A percentile compares a stretch with the other conserved stretches of the same genome.
These are phyloP conservation scores for Drosophila truncata DNA, from an alignment of 1,140 invertebrate genomes.

Conservation along the genomic window DNA sequence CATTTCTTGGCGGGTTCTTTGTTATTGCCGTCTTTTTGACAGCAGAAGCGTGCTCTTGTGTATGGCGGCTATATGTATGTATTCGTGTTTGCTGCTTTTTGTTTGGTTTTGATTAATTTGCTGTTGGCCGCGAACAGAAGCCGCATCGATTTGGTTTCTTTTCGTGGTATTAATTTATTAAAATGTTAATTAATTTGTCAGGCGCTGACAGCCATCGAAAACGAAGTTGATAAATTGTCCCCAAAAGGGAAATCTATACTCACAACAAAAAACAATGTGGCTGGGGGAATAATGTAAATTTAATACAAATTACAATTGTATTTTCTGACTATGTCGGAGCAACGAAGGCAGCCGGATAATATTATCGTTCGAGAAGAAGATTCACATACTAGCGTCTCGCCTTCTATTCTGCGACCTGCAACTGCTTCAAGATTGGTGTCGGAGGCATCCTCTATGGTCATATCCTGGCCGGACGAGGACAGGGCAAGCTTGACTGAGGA, in stretches of 20 bases:
- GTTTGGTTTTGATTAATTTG: constrained; percentile 71
- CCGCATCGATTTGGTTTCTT: constrained; percentile 61
- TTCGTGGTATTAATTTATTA: constrained; percentile 67
- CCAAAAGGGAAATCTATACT: background rate
- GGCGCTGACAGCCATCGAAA: constrained; percentile 43
- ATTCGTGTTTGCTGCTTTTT: constrained; percentile 22
- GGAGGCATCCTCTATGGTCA: constrained; percentile 31
- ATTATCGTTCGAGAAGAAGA: background rate
- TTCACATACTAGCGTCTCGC: background rate
- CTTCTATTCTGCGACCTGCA: constrained; percentile 8
- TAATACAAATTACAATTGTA: background rate
- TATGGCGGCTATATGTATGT: background rate
- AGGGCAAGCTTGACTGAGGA: background rate
- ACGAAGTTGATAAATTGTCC: constrained; percentile 25
- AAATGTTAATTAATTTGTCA: constrained; percentile 81
- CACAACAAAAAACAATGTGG: background rate
- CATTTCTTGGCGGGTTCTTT: constrained; percentile 42
- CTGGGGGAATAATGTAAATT: constrained; percentile 9
- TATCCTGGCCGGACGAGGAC: constrained; percentile 19
- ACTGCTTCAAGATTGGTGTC: background rate
- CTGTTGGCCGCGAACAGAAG: constrained; percentile 59
- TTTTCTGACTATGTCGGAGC: constrained; percentile 18
- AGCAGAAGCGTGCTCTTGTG: constrained; percentile 67
- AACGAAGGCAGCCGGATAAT: background rate
- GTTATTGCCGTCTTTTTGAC: constrained; percentile 57